phyloP scores from a whole-genome alignment of 2,113 vertebrate genomes.

The Platycercus adscitus region DNA sequence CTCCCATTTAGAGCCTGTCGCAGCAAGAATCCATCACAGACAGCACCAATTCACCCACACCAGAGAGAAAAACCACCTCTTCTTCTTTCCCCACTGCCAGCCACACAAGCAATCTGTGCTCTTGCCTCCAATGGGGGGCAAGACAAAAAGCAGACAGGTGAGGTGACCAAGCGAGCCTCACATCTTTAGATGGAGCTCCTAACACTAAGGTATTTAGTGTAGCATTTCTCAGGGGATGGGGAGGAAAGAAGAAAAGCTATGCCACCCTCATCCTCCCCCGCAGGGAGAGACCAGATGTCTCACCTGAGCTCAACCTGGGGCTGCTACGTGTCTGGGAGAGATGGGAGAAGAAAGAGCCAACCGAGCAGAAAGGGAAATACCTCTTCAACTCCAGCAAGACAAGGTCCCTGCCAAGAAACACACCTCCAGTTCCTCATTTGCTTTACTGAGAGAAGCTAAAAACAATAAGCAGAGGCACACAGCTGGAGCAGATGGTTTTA shows the following conservation, averaged over 20 bases:
- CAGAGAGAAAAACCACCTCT: background rate
- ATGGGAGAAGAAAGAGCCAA: background rate
- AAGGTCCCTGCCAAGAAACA: background rate
- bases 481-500: constrained; percentile 14
- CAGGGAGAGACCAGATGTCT: background rate
- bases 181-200: background rate
- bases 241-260: background rate
- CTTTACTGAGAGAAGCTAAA: background rate
- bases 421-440: background rate
- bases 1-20: constrained; percentile 28
- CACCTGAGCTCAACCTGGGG: background rate
- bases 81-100: background rate
- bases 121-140: background rate
- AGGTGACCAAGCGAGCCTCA: background rate
- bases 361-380: background rate
- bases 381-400: background rate
- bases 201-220: background rate
- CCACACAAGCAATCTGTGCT: background rate
- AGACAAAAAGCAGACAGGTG: background rate
- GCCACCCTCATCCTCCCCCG: background rate
- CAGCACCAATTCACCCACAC: background rate
- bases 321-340: background rate
- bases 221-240: background rate
- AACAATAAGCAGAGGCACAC: background rate
- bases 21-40: constrained; percentile 52